Base-by-base conservation (phyloP, 2,797 vertebrate genomes). In the Halcyon leucocephala region DNA sequence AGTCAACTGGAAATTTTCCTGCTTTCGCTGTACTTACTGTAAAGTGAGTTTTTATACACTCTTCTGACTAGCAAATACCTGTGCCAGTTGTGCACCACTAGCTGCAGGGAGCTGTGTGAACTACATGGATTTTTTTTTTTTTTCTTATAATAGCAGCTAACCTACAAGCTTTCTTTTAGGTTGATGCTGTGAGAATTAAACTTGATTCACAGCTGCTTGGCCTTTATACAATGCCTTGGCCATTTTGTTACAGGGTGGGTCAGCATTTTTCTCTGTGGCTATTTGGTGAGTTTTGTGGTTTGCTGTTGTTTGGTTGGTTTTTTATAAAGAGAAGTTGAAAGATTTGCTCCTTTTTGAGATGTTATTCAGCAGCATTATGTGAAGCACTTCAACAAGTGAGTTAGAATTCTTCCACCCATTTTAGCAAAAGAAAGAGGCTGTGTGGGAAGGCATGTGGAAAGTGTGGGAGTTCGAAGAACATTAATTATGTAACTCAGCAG, bases 401-500 rank as follows among this genome's bases (percentile, higher is more conserved):
- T 77, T 76, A 8, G 12, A 95, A 84, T 57, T 54, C 42, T 89
- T 73, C 73, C 52, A 67, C 51, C 77, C 71, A 2, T 84, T 96
- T 96, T 92, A 97, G 85, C 39, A 70, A 37, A 65, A 91, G 69
- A 92, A 92, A 91, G 61, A 19, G 80, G 64, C 88, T 78, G 57
- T 77, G 95, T 95, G 80, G 93, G 95, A 90, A 94, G 77, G 71
- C 89, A 88, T 90, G 85, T 35, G 60, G 62, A 95, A 93, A 95
- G 71, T 77, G 90, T 77, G 60, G 96, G 95, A 94, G 86, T 92
- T 96, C 41, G 91, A 82, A 91, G 77, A 95, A 93, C 12, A 2
- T 83, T 95, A 88, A 86, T 96, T 94, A 93, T 64, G 61, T 82
- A 96, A 93, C 85, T 46, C 95, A 73, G 71, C 74, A 31, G 94